These are phyloP conservation scores for Muntiacus muntjak DNA, from an alignment of 2,113 vertebrate species.

Conservation along the genomic window DNA sequence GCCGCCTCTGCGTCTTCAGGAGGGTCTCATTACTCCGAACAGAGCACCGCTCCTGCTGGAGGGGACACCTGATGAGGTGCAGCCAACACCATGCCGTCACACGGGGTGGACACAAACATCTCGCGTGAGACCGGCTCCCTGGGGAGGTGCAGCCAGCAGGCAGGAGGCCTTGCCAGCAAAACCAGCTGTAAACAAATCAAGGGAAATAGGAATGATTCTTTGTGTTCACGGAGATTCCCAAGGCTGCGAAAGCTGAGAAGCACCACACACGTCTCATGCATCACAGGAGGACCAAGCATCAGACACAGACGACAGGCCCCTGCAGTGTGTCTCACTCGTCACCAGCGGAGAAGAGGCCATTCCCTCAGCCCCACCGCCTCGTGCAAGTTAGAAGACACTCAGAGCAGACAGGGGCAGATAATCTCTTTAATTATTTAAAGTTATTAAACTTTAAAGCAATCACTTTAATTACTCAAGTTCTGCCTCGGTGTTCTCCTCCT, in stretches of 20 bases:
- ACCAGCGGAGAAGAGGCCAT: fast-evolving
- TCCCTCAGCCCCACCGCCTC: neutral
- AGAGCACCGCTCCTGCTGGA: neutral
- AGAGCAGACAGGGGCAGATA: neutral
- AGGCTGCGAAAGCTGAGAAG: neutral
- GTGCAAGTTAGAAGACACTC: neutral
- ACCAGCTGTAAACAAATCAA: neutral
- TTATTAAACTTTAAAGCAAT: neutral
- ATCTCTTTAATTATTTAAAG: neutral
- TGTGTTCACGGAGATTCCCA: neutral
- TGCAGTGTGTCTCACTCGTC: neutral
- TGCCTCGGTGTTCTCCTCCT: neutral
- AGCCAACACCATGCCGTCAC: neutral
- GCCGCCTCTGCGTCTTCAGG: neutral
- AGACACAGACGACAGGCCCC: fast-evolving
- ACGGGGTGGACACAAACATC: neutral
- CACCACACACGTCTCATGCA: neutral
- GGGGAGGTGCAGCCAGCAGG: neutral
- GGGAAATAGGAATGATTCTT: neutral
- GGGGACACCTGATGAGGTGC: neutral
- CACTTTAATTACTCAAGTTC: neutral
- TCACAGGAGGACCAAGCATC: fast-evolving
- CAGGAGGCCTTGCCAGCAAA: neutral
- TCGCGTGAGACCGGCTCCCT: neutral
- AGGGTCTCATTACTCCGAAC: neutral